Base-by-base conservation (phyloP, 2,888 invertebrate species). In the Drosophila prostipennis region DNA sequence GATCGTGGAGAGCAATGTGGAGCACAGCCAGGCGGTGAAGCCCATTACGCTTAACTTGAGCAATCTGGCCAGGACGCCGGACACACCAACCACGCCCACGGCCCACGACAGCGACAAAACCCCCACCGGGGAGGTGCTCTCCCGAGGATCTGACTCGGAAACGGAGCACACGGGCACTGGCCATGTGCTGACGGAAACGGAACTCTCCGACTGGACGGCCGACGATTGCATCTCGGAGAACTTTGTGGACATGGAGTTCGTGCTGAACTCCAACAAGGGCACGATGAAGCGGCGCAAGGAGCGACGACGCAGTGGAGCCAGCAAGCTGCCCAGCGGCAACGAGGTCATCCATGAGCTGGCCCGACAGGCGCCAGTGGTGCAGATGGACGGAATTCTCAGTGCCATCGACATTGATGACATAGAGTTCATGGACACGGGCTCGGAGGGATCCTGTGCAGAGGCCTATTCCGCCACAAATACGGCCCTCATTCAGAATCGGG, bases 121-220 rank as follows among this genome's bases (percentile, higher is more conserved):
- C 13, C 92, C 92, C 19, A 92, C 92, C 0, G 91, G 87, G 0
- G 90, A 91, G 26, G 6, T 83, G 2, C 48, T 87, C 6, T 90
- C 91, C 0, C 77, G 79, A 1, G 93, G 93, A 77, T 96, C 96
- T 0, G 95, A 95, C 77, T 96, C 96, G 0, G 94, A 95, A 57
- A 94, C 94, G 2, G 96, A 96, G 78, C 93, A 93, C 1, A 95
- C 95, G 0, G 90, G 89, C 19, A 90, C 90, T 1, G 90, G 90
- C 0, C 94, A 95, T 1, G 96, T 95, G 3, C 92, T 96, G 11
- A 96, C 97, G 0, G 97, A 97, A 91, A 97, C 97, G 0, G 97
- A 97, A 89, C 92, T 97, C n/a, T 97, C 96, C 0, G 97, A 97
- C 90, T 97, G 97, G 97, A 96, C 96, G 0, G 94, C 96, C 4